Conservation (phyloP, 2,113 vertebrate genomes). For the Rhinogobius similis region DNA sequence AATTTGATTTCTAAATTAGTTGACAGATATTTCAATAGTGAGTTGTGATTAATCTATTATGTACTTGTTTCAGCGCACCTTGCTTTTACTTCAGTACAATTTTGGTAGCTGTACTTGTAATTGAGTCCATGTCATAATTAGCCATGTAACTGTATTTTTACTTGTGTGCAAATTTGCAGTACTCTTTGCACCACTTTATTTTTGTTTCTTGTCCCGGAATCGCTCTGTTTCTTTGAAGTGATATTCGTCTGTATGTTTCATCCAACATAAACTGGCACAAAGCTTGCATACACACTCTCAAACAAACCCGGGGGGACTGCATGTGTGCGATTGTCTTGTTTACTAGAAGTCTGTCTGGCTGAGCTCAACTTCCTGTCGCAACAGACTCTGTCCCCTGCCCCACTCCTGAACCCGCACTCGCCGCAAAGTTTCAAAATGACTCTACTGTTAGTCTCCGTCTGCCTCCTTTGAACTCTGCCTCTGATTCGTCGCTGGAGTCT, state of each 20-base stretch:
- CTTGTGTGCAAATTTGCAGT: no score
- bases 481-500: neutral
- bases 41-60: no score
- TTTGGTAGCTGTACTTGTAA: no score
- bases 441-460: conserved; percentile 1
- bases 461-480: conserved; percentile 18
- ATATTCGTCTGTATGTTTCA: conserved; percentile 29
- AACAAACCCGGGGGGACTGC: conserved; percentile 9
- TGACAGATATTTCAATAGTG: no score
- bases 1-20: no score
- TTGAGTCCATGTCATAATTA: no score
- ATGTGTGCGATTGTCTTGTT: conserved; percentile 32
- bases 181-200: neutral
- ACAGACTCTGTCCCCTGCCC: conserved; percentile 34
- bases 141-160: neutral
- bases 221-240: conserved; percentile 37
- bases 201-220: conserved; percentile 27
- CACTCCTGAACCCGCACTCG: conserved; percentile 29
- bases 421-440: conserved; percentile 29
- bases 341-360: conserved; percentile 49
- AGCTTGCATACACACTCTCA: conserved; percentile 8
- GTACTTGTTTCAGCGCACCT: no score
- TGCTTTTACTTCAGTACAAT: no score
- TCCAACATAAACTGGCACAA: conserved; percentile 14
- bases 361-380: conserved; percentile 47